phyloP scores from a whole-genome alignment of 1,140 invertebrate species.

The Trichonephila inaurata region DNA sequence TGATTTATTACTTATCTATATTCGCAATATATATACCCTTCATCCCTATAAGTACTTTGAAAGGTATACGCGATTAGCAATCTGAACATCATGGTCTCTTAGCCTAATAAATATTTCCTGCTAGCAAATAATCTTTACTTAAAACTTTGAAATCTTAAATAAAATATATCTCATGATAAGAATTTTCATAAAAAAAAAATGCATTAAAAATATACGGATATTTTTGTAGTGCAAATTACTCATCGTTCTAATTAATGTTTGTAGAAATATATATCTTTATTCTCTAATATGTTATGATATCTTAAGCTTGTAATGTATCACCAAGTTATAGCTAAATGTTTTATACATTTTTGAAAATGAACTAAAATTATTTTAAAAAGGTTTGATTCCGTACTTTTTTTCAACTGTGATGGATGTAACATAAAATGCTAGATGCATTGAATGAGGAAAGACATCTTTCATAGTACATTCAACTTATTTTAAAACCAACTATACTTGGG shows the following conservation, averaged over 20 bases:
- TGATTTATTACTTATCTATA: no score
- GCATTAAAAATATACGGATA: no score
- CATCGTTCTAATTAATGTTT: background rate
- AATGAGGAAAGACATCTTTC: background rate
- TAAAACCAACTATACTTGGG: slow-evolving; percentile 35
- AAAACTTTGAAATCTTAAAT: no score
- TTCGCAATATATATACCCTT: no score
- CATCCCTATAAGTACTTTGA: no score
- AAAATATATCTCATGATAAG: no score
- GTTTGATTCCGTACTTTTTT: background rate
- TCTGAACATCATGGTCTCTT: no score
- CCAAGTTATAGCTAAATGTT: background rate
- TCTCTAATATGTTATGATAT: background rate
- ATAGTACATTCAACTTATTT: slow-evolving; percentile 38
- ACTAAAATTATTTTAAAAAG: background rate
- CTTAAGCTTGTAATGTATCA: background rate
- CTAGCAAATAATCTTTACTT: no score
- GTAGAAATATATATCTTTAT: background rate
- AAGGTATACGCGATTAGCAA: no score
- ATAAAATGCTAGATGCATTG: slow-evolving; percentile 28
- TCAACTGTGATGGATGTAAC: background rate
- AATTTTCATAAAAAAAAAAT: no score
- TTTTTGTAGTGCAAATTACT: no score
- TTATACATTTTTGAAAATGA: background rate
- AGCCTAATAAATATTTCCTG: no score